Percentiles rank a stretch among this genome's conserved stretches.
Conservation (phyloP, 1,140 invertebrate genomes). For the Heliconius hewitsoni region DNA sequence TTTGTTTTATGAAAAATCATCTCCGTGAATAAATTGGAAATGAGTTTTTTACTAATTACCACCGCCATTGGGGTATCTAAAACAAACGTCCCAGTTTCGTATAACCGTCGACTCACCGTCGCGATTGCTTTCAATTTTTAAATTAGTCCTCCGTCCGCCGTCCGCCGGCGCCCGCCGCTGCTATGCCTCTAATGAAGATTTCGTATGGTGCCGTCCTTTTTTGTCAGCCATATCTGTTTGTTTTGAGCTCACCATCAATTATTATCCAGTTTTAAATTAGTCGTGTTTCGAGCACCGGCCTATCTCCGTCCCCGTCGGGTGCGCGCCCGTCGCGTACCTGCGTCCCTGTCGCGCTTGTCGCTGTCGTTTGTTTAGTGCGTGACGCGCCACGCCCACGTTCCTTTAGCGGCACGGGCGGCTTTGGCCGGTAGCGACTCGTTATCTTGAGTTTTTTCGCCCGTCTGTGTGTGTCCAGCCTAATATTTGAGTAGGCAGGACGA, state of each 20-base stretch:
- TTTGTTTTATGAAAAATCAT: slow-evolving; percentile 36
- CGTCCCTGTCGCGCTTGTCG: slow-evolving; percentile 62
- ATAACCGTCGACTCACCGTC: slow-evolving; percentile 54
- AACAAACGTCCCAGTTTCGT: slow-evolving; percentile 45
- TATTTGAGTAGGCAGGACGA: slow-evolving; percentile 65
- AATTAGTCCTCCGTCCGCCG: slow-evolving; percentile 45
- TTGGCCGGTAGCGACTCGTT: slow-evolving; percentile 77
- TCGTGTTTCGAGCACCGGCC: slow-evolving; percentile 57
- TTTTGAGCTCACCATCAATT: slow-evolving; percentile 78
- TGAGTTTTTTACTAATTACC: slow-evolving; percentile 60
- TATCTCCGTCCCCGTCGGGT: slow-evolving; percentile 50
- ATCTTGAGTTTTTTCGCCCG: slow-evolving; percentile 65
- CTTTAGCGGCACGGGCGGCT: slow-evolving; percentile 57
- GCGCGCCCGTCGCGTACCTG: slow-evolving; percentile 37
- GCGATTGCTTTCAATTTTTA: slow-evolving; percentile 55
- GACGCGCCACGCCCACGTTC: slow-evolving; percentile 70
- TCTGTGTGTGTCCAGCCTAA: slow-evolving; percentile 70
- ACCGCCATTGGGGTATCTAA: slow-evolving; percentile 47
- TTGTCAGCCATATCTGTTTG: slow-evolving; percentile 78
- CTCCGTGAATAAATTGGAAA: slow-evolving; percentile 59
- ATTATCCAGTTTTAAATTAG: slow-evolving; percentile 78
- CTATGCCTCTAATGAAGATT: slow-evolving; percentile 59
- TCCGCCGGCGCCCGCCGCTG: slow-evolving; percentile 55
- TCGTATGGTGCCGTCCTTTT: slow-evolving; percentile 68
- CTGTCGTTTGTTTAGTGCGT: slow-evolving; percentile 77